Percentiles rank a stretch among this genome's conserved stretches.
phyloP scores from a whole-genome alignment of 2,797 vertebrate species.

The Hozukius guyotensis region DNA sequence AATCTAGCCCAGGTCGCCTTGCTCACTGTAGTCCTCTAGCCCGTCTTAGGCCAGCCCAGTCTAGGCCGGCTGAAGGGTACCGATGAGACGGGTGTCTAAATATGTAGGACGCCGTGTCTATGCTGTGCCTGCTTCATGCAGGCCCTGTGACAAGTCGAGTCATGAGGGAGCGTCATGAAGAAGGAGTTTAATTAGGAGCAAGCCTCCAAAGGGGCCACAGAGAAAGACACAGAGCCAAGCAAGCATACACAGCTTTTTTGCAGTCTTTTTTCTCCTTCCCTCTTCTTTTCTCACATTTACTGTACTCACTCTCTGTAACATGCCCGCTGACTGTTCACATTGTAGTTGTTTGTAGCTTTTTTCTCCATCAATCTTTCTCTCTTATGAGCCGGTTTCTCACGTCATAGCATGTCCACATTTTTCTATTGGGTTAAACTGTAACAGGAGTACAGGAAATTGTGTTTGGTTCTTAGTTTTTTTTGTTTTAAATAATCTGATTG shows the following conservation, averaged over 20 bases:
- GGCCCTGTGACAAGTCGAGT: conserved; percentile 81
- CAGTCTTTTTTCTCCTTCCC: conserved; percentile 47
- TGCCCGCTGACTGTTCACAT: background rate
- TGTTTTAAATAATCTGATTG: background rate
- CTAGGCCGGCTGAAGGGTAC: conserved; percentile 70
- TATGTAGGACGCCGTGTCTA: conserved; percentile 86
- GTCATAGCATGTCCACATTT: background rate
- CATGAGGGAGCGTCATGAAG: conserved; percentile 83
- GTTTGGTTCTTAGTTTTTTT: background rate
- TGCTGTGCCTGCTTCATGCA: conserved; percentile 77
- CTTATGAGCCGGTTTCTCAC: background rate
- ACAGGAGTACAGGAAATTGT: conserved; percentile 37
- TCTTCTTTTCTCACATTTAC: conserved; percentile 20
- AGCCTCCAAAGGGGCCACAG: conserved; percentile 81
- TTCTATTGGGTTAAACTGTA: background rate
- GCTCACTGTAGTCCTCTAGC: conserved; percentile 8
- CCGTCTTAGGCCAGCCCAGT: conserved; percentile 34
- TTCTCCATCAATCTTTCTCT: conserved; percentile 5
- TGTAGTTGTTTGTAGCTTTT: background rate
- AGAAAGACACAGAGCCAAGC: conserved; percentile 76
- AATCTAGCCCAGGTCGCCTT: conserved; percentile 9
- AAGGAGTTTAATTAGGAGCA: conserved; percentile 88
- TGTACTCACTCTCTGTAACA: background rate
- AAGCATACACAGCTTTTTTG: conserved; percentile 67
- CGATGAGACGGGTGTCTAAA: conserved; percentile 75